Evolutionary conservation across 2,888 invertebrate species (phyloP).

Genomic region (Sarcophaga subvicina): DNA sequence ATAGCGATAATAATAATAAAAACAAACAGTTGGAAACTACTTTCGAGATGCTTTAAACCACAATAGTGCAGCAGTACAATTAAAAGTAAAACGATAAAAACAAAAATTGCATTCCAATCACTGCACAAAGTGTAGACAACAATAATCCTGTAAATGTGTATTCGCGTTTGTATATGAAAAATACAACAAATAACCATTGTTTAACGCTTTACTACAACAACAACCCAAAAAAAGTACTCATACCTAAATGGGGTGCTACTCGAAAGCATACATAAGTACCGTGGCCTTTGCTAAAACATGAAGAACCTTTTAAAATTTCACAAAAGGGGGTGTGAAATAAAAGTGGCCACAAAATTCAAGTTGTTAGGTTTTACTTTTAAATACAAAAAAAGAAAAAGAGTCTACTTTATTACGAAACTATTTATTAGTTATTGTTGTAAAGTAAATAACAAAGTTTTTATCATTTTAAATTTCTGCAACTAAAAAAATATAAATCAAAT

Average conservation of each 20-base stretch:
- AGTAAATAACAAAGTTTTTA: slow-evolving; percentile 8
- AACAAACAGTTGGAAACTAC: slow-evolving; percentile 54
- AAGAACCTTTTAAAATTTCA: slow-evolving; percentile 4
- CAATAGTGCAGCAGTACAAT: slow-evolving; percentile 48
- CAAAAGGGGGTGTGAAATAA: slow-evolving; percentile 60
- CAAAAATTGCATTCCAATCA: slow-evolving; percentile 45
- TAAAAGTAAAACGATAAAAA: slow-evolving; percentile 40
- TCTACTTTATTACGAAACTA: not conserved
- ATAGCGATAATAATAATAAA: slow-evolving; percentile 45
- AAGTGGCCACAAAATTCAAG: slow-evolving; percentile 58
- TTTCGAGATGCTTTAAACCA: slow-evolving; percentile 45
- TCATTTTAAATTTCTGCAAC: slow-evolving; percentile 16
- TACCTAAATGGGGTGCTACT: slow-evolving; percentile 37
- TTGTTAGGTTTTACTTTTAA: not conserved
- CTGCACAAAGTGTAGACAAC: slow-evolving; percentile 23
- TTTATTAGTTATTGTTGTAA: not conserved
- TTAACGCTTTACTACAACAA: not conserved
- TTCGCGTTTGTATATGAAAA: not conserved
- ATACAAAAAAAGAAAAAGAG: not conserved
- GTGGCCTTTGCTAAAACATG: slow-evolving; percentile 12
- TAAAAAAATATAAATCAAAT: slow-evolving; percentile 35
- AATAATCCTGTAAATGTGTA: slow-evolving; percentile 47
- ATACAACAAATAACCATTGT: not conserved
- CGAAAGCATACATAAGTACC: not conserved
- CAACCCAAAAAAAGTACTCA: not conserved